These are phyloP conservation scores for Polyommatus icarus DNA, from an alignment of 2,888 invertebrate genomes.

Conservation along the genomic window DNA sequence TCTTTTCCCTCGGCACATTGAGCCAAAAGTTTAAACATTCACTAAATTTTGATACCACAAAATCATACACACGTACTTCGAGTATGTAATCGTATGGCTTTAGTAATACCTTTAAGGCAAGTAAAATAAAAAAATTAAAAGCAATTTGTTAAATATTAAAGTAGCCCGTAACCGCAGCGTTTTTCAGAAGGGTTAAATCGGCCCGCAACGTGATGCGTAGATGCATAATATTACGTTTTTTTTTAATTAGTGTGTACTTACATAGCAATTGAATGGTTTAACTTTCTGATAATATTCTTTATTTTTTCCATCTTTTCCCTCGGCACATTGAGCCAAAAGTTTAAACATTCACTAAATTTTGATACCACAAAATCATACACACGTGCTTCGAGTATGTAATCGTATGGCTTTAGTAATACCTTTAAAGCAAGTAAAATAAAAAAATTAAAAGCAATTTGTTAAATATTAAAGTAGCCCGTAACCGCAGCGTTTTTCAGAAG, in stretches of 20 bases:
- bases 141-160: too few species aligned
- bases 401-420: background rate
- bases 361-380: background rate
- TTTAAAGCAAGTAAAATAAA: background rate
- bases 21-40: background rate
- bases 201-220: too few species aligned
- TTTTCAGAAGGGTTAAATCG: too few species aligned
- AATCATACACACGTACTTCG: background rate
- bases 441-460: too few species aligned
- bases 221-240: too few species aligned
- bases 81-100: background rate
- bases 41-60: background rate
- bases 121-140: background rate
- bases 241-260: too few species aligned
- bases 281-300: background rate
- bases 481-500: too few species aligned
- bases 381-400: background rate
- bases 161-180: too few species aligned
- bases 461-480: too few species aligned
- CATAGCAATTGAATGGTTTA: background rate
- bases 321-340: constrained; percentile 1
- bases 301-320: background rate
- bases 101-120: background rate
- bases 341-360: background rate
- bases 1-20: background rate